A percentile compares a stretch with the other conserved stretches of the same genome.
Conservation (phyloP, 2,888 invertebrate genomes). For the Athalia cordata region DNA sequence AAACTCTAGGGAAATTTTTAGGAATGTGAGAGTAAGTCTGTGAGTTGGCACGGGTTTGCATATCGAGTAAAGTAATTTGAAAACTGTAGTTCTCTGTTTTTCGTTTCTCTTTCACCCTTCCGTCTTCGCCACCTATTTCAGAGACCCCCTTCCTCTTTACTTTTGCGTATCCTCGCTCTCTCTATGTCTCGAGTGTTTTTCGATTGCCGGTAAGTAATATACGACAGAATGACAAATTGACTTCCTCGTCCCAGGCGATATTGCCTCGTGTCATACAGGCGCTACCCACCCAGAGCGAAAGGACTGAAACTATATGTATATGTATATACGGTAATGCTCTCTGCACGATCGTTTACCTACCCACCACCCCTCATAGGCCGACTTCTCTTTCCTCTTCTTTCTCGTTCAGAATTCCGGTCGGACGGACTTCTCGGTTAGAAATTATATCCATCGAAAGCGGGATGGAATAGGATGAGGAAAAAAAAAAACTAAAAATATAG, state of each 20-base stretch:
- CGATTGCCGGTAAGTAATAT: constrained; percentile 47
- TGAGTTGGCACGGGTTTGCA: not conserved
- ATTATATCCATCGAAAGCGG: not conserved
- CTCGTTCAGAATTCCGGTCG: too few relatives aligned
- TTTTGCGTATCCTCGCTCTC: not conserved
- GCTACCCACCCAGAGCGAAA: not conserved
- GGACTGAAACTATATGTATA: too few relatives aligned
- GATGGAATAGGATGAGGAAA: not conserved
- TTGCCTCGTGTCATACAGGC: constrained; percentile 39
- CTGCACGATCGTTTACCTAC: too few relatives aligned
- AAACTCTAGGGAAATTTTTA: too few relatives aligned
- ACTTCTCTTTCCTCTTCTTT: too few relatives aligned
- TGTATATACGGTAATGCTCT: too few relatives aligned
- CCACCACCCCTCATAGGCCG: too few relatives aligned
- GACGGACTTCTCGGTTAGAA: too few relatives aligned
- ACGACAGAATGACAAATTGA: constrained; percentile 47
- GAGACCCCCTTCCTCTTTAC: not conserved
- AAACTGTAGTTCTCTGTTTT: constrained; percentile 6
- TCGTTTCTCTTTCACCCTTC: not conserved
- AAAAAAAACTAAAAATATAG: not conserved
- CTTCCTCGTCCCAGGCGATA: constrained; percentile 38
- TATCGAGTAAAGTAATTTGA: constrained; percentile 33
- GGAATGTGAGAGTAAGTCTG: constrained; percentile 1
- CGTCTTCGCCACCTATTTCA: not conserved
- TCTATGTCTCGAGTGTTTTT: constrained; percentile 28